Conservation (phyloP, 2,888 invertebrate genomes). For the Drosophila kanekoi region DNA sequence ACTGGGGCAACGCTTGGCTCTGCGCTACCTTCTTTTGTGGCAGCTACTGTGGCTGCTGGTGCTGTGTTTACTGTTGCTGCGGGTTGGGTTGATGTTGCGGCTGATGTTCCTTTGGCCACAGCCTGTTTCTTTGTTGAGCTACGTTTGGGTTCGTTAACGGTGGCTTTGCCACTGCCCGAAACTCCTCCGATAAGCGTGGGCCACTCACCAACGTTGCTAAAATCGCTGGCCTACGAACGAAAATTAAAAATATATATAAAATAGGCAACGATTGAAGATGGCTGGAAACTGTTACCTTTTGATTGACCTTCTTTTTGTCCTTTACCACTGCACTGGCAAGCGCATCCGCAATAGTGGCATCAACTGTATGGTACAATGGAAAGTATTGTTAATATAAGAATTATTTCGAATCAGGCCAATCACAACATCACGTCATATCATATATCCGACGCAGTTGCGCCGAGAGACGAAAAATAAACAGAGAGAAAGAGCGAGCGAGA, state of each 20-base stretch:
- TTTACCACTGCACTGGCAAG: constrained; percentile 86
- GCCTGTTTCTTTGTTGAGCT: constrained; percentile 76
- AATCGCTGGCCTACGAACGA: constrained; percentile 90
- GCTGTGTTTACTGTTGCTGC: constrained; percentile 22
- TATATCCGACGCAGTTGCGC: constrained; percentile 57
- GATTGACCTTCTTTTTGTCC: constrained; percentile 86
- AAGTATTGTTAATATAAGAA: constrained; percentile 37
- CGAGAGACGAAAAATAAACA: constrained; percentile 17
- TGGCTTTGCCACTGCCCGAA: constrained; percentile 86
- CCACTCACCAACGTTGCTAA: constrained; percentile 96
- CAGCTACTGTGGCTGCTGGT: constrained; percentile 17
- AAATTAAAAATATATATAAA: neutral
- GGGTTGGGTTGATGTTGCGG: constrained; percentile 26
- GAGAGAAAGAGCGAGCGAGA: constrained; percentile 7
- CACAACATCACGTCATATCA: constrained; percentile 31
- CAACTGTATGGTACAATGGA: constrained; percentile 62
- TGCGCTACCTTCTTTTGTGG: constrained; percentile 49
- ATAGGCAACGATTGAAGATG: neutral
- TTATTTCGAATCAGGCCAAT: constrained; percentile 62
- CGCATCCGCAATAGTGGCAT: constrained; percentile 65
- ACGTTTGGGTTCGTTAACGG: constrained; percentile 84
- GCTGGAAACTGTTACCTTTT: constrained; percentile 86
- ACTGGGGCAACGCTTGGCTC: constrained; percentile 46
- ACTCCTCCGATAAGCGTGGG: constrained; percentile 90
- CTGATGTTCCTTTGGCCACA: constrained; percentile 48